Evolutionary conservation across 2,113 vertebrate genomes (phyloP).

Genomic region (Garra rufa): DNA sequence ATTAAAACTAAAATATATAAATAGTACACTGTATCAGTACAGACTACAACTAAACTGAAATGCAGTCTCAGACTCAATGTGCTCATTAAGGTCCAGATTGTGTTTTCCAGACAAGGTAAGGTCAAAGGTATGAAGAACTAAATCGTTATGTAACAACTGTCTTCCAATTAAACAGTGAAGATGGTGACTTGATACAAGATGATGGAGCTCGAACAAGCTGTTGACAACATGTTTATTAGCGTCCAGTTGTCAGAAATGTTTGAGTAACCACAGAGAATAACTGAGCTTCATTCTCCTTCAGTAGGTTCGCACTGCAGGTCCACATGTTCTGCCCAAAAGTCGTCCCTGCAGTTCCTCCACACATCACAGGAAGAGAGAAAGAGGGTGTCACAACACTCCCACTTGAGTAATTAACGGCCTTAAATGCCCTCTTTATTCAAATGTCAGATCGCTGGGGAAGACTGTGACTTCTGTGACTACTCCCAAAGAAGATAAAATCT

Average conservation of each 20-base stretch:
- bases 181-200: background rate
- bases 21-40: background rate
- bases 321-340: background rate
- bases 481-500: background rate
- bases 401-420: conserved; percentile 10
- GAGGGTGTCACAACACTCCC: conserved; percentile 4
- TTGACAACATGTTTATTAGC: background rate
- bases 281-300: conserved; percentile 2
- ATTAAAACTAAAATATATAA: background rate
- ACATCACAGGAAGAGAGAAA: background rate
- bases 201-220: background rate
- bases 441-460: conserved; percentile 44
- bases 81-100: background rate
- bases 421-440: conserved; percentile 23
- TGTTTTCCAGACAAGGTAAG: background rate
- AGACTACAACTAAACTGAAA: background rate
- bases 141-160: background rate
- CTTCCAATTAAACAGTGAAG: background rate
- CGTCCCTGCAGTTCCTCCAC: conserved; percentile 5
- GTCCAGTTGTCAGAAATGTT: background rate
- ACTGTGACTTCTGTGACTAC: conserved; percentile 1
- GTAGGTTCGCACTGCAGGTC: background rate
- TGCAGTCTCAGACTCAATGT: background rate
- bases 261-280: background rate
- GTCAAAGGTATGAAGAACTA: background rate